Evolutionary conservation across 2,797 vertebrate species (phyloP).

Genomic region (Tokudaia muenninki): DNA sequence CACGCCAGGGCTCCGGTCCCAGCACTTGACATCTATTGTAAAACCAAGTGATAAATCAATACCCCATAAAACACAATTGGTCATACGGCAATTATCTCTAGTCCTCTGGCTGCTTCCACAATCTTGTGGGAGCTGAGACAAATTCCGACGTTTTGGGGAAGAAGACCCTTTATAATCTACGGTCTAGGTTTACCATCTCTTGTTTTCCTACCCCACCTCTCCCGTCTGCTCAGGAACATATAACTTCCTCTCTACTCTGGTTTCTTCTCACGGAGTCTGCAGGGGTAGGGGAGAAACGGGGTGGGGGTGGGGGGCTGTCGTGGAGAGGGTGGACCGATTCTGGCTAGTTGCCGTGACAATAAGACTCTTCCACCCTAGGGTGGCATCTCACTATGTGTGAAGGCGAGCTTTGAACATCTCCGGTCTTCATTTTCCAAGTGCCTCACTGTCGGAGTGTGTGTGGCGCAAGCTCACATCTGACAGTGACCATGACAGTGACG

Average conservation of each 20-base stretch:
- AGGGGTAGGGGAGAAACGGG: background rate
- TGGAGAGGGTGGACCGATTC: background rate
- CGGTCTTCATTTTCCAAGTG: background rate
- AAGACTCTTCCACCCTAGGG: background rate
- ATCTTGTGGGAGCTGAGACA: background rate
- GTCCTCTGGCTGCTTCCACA: background rate
- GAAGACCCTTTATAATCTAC: background rate
- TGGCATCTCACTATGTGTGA: background rate
- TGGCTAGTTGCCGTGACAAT: background rate
- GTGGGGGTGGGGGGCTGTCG: background rate
- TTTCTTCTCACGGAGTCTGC: background rate
- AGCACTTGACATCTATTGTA: slow-evolving; percentile 64
- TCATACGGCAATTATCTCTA: slow-evolving; percentile 18
- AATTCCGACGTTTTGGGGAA: background rate
- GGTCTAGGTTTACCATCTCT: background rate
- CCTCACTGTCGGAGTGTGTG: background rate
- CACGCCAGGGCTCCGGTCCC: background rate
- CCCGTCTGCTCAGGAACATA: background rate
- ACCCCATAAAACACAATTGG: slow-evolving; percentile 62
- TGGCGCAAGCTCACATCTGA: background rate
- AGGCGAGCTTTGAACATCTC: background rate
- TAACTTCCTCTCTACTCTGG: background rate
- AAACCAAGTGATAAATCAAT: slow-evolving; percentile 73
- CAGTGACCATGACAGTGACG: background rate
- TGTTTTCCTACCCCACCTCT: background rate